These are phyloP conservation scores for Drosophila multiciliata DNA, from an alignment of 2,888 invertebrate species.

Conservation along the genomic window DNA sequence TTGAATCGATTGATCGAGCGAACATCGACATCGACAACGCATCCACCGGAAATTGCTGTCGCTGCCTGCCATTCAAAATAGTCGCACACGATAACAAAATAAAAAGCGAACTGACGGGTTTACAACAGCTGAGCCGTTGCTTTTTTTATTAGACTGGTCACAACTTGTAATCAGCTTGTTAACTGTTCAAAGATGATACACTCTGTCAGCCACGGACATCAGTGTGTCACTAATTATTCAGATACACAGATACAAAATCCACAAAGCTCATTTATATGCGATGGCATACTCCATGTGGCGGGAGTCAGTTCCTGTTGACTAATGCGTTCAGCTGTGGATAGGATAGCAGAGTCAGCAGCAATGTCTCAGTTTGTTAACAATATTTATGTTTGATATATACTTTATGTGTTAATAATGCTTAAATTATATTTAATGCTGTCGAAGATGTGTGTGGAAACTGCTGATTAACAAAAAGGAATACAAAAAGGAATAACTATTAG, in stretches of 20 bases:
- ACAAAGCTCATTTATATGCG: slow-evolving; percentile 68
- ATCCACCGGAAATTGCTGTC: slow-evolving; percentile 45
- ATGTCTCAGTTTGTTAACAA: neutral
- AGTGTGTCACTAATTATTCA: slow-evolving; percentile 52
- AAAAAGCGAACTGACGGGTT: slow-evolving; percentile 13
- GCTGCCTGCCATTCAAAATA: slow-evolving; percentile 40
- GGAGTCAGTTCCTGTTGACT: slow-evolving; percentile 54
- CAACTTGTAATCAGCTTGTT: slow-evolving; percentile 38
- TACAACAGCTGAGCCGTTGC: slow-evolving; percentile 14
- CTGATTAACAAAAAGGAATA: neutral
- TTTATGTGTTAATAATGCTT: neutral
- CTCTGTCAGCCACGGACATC: slow-evolving; percentile 30
- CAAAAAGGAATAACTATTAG: too few species aligned
- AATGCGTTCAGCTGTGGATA: slow-evolving; percentile 62
- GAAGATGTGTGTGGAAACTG: neutral
- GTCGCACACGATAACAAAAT: slow-evolving; percentile 13
- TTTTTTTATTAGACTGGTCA: slow-evolving; percentile 22
- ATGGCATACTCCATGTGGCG: slow-evolving; percentile 32
- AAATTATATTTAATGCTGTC: neutral
- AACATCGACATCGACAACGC: slow-evolving; percentile 22
- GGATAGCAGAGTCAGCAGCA: neutral
- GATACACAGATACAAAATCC: slow-evolving; percentile 34
- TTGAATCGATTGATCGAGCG: slow-evolving; percentile 47
- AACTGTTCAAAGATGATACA: slow-evolving; percentile 47
- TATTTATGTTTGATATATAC: neutral